Evolutionary conservation across 2,113 vertebrate genomes (phyloP).

Genomic region (Coregonus clupeaformis): DNA sequence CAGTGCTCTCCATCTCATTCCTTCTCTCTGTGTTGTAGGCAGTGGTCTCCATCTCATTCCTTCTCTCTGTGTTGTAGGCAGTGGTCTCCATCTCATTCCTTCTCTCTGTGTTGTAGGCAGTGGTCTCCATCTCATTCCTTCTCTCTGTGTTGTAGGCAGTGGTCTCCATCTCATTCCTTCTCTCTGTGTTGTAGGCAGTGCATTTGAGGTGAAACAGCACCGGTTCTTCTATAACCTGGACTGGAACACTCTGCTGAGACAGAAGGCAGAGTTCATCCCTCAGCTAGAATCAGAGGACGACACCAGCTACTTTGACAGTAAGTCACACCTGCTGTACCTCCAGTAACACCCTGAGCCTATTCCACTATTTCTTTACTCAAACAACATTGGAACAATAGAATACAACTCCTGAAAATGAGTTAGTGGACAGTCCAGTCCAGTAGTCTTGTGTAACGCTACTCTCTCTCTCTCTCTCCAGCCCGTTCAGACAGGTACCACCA

Average conservation of each 20-base stretch:
- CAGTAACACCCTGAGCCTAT: too few species aligned
- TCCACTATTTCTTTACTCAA: too few species aligned
- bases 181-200: constrained; percentile 69
- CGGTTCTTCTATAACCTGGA: constrained; percentile 91
- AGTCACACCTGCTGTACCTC: constrained; percentile 35
- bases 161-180: background rate
- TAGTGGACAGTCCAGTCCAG: constrained; percentile 52
- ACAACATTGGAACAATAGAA: too few species aligned
- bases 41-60: too few species aligned
- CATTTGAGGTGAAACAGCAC: constrained; percentile 95
- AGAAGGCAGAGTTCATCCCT: constrained; percentile 98
- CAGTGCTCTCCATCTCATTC: too few species aligned
- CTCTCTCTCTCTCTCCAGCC: constrained; percentile 68
- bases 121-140: background rate
- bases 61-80: too few species aligned
- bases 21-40: too few species aligned
- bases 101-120: constrained; percentile 65
- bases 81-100: background rate
- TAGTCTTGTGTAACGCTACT: background rate
- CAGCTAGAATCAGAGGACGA: constrained; percentile 97
- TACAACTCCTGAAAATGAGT: too few species aligned
- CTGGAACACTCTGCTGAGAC: constrained; percentile 96
- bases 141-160: constrained; percentile 65
- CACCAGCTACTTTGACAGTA: constrained; percentile 99
- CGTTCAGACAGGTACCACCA: constrained; percentile 93